Base-by-base conservation (phyloP, 1,140 invertebrate genomes). In the Oryzaephilus surinamensis region DNA sequence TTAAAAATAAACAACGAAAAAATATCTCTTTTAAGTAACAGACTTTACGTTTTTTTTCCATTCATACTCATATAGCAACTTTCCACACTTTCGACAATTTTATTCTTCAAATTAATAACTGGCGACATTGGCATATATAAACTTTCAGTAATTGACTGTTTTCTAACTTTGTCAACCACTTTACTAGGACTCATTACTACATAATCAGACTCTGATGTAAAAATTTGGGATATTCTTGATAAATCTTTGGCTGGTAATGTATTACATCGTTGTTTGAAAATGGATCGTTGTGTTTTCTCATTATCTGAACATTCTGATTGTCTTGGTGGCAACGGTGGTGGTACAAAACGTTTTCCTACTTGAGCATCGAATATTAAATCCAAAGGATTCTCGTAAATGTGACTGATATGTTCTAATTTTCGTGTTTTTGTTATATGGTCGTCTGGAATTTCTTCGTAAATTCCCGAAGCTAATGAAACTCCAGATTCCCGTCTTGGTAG, bases 361-460 rank as follows among this genome's bases (percentile, higher is more conserved):
- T 38, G 37, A 18, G 16, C 28, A 20, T 40, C 44, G 11, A 52
- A 38, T 23, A 58, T 47, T 17, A 58, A 14, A 17, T 57, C 57
- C 12, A 49, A 28, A 7, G 55, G 57, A 43, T 59, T 53, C 35
- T 59, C 57, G 11, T 59, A 59, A 27, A 54, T 41, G 30, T 57
- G 52, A 33, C 41, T 41, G n/a, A n/a, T n/a, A n/a, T n/a, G n/a
- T n/a, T n/a, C n/a, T n/a, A n/a, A n/a, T n/a, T n/a, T n/a, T n/a
- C n/a, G n/a, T 11, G n/a, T 40, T 23, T 41, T 33, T 26, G 26
- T 32, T 30, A 17, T 13, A n/a, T 38, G 18, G 14, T 50, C 41
- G 13, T 54, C 49, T 2, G 57, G 30, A 21, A 71, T 69, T 50
- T 70, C 69, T 43, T 71, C 67, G 39, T 72, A 72, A 42, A 73